Evolutionary conservation across 23 tunicate genomes (phyloP), one percentile per base, ranked within the genome.

Genomic region (Ciona savignyi): DNA sequence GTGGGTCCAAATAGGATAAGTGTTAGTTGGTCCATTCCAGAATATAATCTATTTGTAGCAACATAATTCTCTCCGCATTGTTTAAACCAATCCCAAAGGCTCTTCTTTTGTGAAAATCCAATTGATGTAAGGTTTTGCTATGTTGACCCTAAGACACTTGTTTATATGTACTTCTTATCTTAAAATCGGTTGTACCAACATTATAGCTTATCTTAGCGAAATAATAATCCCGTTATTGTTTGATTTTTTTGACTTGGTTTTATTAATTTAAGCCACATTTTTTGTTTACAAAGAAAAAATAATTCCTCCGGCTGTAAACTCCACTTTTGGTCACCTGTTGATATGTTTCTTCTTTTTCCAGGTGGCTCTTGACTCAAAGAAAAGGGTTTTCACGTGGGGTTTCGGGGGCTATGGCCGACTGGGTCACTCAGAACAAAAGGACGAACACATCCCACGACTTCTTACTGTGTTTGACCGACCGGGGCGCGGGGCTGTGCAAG

Each of bases 321-420:
- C n/a, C n/a, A n/a, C n/a, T n/a, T 49, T 49, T 49, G 15, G 61
- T 49, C 20, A 20, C 15, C 15, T 11, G 15, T 49, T 49, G 15
- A 49, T 11, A 20, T 11, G 20, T 49, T 49, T 11, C 15, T 20
- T 76, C 20, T 33, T 32, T 32, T 62, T 71, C 3, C 79, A 90
- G 97, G 88, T 90, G 35, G 97, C 97, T 6, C 22, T 90, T 21
- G 97, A 90, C 62, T 63, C 82, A 21, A 90, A 90, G 75, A 90
- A 90, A 75, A 60, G 97, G 34, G 83, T 90, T 25, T 90, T 84
- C 66, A 84, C 97, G 29, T 90, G 97, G 97, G 97, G 97, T 23
- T 90, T 90, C 68, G 97, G 97, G 15, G 97, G 97, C 34, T 90
- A 90, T 66, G 97, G 97, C 25, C 56, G 97, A 25, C 77, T 90